Evolutionary conservation across 2,113 vertebrate genomes (phyloP), one percentile per base, ranked within the genome.

Genomic region (Oryzias javanicus): DNA sequence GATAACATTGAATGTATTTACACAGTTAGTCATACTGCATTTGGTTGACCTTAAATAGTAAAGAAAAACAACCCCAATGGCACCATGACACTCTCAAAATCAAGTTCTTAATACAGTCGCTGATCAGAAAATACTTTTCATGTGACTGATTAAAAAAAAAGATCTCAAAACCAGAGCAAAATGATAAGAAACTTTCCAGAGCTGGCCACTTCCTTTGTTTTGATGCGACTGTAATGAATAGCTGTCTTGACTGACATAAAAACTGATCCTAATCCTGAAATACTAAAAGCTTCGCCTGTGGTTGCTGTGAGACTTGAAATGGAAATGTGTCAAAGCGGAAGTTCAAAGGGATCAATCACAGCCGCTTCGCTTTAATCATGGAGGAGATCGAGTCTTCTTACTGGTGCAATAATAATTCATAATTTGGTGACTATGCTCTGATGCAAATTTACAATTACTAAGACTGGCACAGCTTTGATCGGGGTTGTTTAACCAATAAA

Each of bases 291-390:
- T 0, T 60, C 51, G 62, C 51, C 29, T 19, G 44, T 14, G 51
- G 76, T 81, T 81, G 78, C 80, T 51, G 64, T 22, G 82, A 79
- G 74, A 81, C 70, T n/a, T 56, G 62, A 5, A 8, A 18, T 53
- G 54, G 51, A 50, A 41, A 42, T 25, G 51, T 18, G 22, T 53
- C 54, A 57, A 55, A 74, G 24, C 29, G 45, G 22, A 58, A 59
- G 35, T 12, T 35, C 35, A 35, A 10, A 15, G 2, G 19, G 6
- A n/a, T 22, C 49, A 17, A 41, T 45, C 57, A 35, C 27, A n/a
- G 35, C 35, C 20, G 35, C 48, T 51, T 27, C 15, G 48, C 29
- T 49, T 18, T 40, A 60, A 41, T 40, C 4, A 46, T 56, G 29
- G 18, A 3, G 7, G 64, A 42, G 20, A 48, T 61, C 14, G 59